Evolutionary conservation across 2,113 vertebrate genomes (phyloP).

Genomic region (Megaleporinus macrocephalus): DNA sequence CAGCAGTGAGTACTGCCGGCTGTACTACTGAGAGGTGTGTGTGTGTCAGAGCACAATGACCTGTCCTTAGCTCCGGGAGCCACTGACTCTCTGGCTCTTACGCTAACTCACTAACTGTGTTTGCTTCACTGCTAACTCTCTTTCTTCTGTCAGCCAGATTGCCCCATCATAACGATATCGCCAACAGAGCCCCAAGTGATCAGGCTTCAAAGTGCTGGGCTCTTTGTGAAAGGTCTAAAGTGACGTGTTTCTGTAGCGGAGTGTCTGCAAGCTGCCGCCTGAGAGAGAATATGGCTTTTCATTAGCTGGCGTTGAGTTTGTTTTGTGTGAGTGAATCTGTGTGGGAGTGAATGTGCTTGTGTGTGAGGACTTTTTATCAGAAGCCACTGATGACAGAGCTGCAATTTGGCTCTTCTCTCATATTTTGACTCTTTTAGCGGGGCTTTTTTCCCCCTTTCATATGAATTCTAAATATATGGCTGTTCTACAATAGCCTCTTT

Average conservation of each 20-base stretch:
- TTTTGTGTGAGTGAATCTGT: neutral
- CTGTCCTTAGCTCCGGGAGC: neutral
- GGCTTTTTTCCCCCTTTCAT: constrained; percentile 62
- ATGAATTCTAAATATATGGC: constrained; percentile 73
- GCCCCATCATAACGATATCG: constrained; percentile 24
- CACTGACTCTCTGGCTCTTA: constrained; percentile 29
- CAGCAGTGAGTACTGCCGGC: constrained; percentile 25
- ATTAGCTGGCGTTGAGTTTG: constrained; percentile 58
- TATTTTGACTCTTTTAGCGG: constrained; percentile 51
- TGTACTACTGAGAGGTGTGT: constrained; percentile 33
- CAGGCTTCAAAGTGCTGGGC: constrained; percentile 61
- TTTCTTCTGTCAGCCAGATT: constrained; percentile 39
- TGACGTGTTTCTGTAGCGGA: constrained; percentile 62
- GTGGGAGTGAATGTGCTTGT: neutral
- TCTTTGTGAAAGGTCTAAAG: constrained; percentile 59
- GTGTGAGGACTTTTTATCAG: constrained; percentile 64
- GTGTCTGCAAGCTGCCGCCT: constrained; percentile 72
- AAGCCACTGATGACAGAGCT: constrained; percentile 72
- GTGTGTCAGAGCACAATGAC: constrained; percentile 44
- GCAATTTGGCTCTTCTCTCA: constrained; percentile 69
- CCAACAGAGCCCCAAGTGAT: constrained; percentile 50
- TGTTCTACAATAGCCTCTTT: constrained; percentile 75
- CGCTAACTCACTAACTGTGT: constrained; percentile 25
- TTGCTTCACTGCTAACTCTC: constrained; percentile 25
- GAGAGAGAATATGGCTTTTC: constrained; percentile 74